Percentiles rank a stretch among this genome's conserved stretches.
Evolutionary conservation across 2,113 vertebrate species (phyloP).

Genomic region (Thryonomys swinderianus): DNA sequence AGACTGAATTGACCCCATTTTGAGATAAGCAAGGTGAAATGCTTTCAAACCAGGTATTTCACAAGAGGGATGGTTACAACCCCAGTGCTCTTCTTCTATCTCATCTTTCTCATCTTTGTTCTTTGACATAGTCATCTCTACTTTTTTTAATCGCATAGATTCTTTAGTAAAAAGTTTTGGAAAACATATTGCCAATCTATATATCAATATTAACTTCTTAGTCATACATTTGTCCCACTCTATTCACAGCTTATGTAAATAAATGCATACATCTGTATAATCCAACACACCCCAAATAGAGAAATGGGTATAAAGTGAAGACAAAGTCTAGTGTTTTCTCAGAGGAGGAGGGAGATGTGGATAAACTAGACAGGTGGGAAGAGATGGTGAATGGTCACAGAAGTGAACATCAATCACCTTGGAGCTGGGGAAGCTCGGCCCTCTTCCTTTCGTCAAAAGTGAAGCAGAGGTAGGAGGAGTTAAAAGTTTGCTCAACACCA

Average conservation of each 20-base stretch:
- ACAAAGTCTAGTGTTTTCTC: background rate
- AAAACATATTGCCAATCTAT: background rate
- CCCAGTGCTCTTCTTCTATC: background rate
- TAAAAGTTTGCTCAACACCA: background rate
- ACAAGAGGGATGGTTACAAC: background rate
- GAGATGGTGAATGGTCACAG: accelerated
- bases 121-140: background rate
- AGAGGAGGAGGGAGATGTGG: background rate
- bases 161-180: background rate
- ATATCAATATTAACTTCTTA: background rate
- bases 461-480: background rate
- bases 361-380: background rate
- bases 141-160: background rate
- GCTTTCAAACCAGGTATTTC: accelerated
- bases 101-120: background rate
- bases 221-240: background rate
- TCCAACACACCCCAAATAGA: background rate
- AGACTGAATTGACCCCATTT: background rate
- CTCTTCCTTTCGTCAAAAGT: background rate
- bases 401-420: background rate
- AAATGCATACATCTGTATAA: background rate
- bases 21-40: background rate
- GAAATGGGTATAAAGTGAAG: background rate
- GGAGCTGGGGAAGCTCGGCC: no score
- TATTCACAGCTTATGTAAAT: background rate